phyloP scores from a whole-genome alignment of 2,888 invertebrate genomes.

The Mimachlamys varia region DNA sequence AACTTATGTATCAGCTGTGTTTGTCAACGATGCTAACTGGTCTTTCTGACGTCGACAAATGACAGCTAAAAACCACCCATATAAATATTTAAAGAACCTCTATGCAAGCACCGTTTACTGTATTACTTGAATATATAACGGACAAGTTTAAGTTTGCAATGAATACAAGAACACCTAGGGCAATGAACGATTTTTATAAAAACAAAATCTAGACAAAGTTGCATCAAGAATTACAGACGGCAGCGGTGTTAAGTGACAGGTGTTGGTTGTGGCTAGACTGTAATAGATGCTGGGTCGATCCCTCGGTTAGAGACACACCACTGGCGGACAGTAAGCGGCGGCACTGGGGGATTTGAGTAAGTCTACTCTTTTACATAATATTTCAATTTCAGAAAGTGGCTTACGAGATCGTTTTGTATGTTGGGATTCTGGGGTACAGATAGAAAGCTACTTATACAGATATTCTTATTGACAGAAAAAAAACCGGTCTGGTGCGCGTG shows the following conservation, averaged over 20 bases:
- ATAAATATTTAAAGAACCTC: no score
- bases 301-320: background rate
- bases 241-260: background rate
- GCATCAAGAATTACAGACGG: background rate
- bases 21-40: no score
- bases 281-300: background rate
- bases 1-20: no score
- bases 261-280: background rate
- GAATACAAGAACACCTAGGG: background rate
- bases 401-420: background rate
- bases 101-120: no score
- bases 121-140: background rate
- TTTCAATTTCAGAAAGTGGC: slow-evolving; percentile 15
- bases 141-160: background rate
- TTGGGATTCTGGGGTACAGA: background rate
- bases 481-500: background rate
- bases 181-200: background rate
- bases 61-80: no score
- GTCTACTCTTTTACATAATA: slow-evolving; percentile 8
- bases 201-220: background rate
- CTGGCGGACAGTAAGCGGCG: background rate
- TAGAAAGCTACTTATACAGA: background rate
- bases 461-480: background rate
- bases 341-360: background rate
- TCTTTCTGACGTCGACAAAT: no score